Percentiles rank a stretch among this genome's conserved stretches.
Evolutionary conservation across 2,797 vertebrate genomes (phyloP).

Genomic region (Hippopotamyrus pictus): DNA sequence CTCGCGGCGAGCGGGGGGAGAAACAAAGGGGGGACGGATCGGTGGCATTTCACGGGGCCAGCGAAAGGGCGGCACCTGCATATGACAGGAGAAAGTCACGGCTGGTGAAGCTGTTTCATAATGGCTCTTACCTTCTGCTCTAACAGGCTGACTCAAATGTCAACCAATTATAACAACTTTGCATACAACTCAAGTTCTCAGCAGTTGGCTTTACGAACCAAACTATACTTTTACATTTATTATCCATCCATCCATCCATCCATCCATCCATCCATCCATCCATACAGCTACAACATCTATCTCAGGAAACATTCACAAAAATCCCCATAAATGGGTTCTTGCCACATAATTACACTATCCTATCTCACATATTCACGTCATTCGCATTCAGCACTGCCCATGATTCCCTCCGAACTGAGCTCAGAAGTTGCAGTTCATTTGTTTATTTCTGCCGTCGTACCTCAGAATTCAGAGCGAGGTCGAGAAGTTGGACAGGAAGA

Average conservation of each 20-base stretch:
- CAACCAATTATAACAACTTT: conserved; percentile 7
- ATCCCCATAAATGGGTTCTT: not conserved
- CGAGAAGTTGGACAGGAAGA: not conserved
- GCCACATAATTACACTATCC: not conserved
- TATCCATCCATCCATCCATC: not conserved
- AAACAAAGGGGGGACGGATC: not conserved
- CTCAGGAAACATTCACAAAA: not conserved
- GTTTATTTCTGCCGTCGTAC: not conserved
- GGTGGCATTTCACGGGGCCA: not conserved
- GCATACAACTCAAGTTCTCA: not conserved
- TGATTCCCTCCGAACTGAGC: not conserved
- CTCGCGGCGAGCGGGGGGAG: not conserved
- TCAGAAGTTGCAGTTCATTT: not conserved
- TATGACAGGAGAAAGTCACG: not conserved
- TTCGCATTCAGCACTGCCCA: not conserved
- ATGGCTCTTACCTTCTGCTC: not conserved
- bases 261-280: not conserved
- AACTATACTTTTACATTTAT: not conserved
- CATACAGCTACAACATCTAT: not conserved
- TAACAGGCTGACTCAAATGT: not conserved
- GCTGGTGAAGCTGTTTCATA: not conserved
- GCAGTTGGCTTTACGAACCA: not conserved
- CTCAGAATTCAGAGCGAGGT: not conserved
- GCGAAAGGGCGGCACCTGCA: not conserved
- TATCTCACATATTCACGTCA: not conserved